A percentile compares a stretch with the other conserved stretches of the same genome.
These are phyloP conservation scores for Diadema setosum DNA, from an alignment of 35 echinoderm and acorn worm species.

Conservation along the genomic window DNA sequence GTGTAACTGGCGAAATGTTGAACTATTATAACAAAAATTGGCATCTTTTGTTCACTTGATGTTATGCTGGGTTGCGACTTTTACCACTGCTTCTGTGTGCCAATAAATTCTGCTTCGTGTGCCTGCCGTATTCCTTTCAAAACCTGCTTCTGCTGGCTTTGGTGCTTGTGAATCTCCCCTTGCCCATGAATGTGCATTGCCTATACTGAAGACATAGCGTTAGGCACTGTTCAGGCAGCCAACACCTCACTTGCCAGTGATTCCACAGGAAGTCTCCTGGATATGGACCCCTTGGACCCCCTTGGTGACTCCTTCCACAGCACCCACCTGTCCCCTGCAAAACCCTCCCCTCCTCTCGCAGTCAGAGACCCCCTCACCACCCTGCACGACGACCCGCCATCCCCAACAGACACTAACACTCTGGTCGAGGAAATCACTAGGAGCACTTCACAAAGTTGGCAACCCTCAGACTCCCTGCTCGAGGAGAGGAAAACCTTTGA, in stretches of 20 bases:
- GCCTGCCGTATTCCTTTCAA: no score
- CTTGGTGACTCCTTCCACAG: not conserved
- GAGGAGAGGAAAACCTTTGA: constrained; percentile 3
- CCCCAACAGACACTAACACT: not conserved
- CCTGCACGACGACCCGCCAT: not conserved
- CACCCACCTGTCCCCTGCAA: not conserved
- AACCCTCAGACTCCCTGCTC: not conserved
- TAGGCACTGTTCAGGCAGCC: not conserved
- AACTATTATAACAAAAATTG: no score
- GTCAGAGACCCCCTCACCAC: not conserved
- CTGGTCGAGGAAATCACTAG: not conserved
- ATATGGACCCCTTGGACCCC: not conserved
- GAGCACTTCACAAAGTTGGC: not conserved
- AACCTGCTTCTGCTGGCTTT: no score
- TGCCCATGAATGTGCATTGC: no score
- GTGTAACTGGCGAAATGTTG: no score
- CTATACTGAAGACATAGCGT: no score
- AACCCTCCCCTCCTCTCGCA: not conserved
- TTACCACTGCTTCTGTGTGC: no score
- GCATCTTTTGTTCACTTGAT: no score
- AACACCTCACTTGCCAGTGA: not conserved
- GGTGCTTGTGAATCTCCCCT: no score
- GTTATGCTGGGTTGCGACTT: no score
- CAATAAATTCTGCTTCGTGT: no score
- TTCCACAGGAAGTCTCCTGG: constrained; percentile 4